These are phyloP conservation scores for Drosophila pseudoobscura DNA, from an alignment of 1,140 invertebrate species.

Conservation along the genomic window DNA sequence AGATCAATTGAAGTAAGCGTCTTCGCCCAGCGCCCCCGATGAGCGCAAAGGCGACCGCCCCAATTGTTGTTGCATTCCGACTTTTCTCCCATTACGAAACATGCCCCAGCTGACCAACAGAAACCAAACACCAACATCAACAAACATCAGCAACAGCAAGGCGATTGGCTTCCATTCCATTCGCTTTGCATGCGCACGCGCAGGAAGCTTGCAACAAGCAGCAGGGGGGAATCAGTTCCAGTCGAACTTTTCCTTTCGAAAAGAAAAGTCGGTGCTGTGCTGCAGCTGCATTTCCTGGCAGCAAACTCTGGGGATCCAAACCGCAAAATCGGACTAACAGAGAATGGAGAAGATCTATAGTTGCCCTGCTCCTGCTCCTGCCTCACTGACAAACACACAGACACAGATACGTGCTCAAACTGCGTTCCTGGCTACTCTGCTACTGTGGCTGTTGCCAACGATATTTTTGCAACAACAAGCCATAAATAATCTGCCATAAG, in stretches of 20 bases:
- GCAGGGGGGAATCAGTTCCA: constrained; percentile 9
- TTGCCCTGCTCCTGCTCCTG: not conserved
- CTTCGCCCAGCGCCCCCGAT: constrained; percentile 3
- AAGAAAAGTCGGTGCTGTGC: constrained; percentile 9
- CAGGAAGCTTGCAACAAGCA: constrained; percentile 22
- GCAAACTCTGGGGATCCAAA: not conserved
- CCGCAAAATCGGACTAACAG: not conserved
- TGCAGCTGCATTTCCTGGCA: constrained; percentile 46
- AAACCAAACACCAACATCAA: not conserved
- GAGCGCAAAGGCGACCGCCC: constrained; percentile 14
- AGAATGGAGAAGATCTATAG: not conserved
- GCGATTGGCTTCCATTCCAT: constrained; percentile 17
- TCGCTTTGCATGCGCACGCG: constrained; percentile 43
- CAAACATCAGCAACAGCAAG: too few species aligned
- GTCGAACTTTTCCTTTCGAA: constrained; percentile 54
- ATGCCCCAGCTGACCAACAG: constrained; percentile 17
- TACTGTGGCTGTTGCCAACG: not conserved
- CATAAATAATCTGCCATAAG: constrained; percentile 2
- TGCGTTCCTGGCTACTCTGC: not conserved
- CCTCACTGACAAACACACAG: not conserved
- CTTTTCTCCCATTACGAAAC: constrained; percentile 34
- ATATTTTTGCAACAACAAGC: not conserved
- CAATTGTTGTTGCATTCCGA: constrained; percentile 38
- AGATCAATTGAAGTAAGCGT: constrained; percentile 34
- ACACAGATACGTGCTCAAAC: not conserved